These are phyloP conservation scores for Sericinus montela DNA, from an alignment of 2,888 invertebrate genomes.

Conservation along the genomic window DNA sequence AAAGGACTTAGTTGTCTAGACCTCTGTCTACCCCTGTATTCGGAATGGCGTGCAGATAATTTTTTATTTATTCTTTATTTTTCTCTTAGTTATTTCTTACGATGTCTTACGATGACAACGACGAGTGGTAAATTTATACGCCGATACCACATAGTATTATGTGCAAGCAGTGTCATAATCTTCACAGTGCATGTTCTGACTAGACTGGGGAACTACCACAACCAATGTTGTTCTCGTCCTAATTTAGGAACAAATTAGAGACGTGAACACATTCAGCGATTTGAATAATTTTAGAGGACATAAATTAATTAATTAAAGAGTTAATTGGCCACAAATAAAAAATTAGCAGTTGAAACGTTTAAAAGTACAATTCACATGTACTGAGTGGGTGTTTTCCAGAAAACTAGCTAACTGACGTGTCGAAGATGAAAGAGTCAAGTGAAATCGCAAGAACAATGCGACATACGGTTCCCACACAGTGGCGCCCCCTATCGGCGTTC, in stretches of 20 bases:
- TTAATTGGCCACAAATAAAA: no score
- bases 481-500: constrained; percentile 54
- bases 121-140: constrained; percentile 15
- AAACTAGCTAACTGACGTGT: constrained; percentile 20
- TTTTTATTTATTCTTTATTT: no score
- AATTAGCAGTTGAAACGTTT: no score
- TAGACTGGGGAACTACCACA: constrained; percentile 15
- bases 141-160: constrained; percentile 13
- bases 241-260: constrained; percentile 1
- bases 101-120: no score
- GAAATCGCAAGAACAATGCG: constrained; percentile 61
- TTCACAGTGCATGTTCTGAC: constrained; percentile 25
- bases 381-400: constrained; percentile 15
- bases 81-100: no score
- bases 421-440: constrained; percentile 39
- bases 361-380: no score
- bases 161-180: constrained; percentile 18
- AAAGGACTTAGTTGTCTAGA: no score
- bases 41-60: no score
- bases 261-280: background rate
- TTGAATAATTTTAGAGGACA: no score
- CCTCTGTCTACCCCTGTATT: no score
- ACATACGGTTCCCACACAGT: constrained; percentile 48
- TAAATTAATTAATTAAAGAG: no score
- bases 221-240: background rate